phyloP scores from a whole-genome alignment of 2,113 vertebrate species.

The Rhinichthys klamathensis region DNA sequence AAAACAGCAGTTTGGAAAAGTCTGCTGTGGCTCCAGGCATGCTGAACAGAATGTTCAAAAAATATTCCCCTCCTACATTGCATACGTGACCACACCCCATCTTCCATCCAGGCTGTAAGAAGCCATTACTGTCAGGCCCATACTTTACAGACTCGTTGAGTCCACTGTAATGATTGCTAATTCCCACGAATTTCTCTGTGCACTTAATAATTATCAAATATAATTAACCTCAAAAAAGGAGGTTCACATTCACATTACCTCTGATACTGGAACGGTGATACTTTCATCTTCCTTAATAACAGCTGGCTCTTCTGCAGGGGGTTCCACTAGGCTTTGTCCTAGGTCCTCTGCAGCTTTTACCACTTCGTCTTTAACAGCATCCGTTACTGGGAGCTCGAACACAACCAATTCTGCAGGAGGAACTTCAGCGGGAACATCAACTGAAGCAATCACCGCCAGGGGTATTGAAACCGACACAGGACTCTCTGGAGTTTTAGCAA shows the following conservation, averaged over 20 bases:
- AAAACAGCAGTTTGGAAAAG: background rate
- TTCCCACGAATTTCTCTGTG: background rate
- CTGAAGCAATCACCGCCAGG: background rate
- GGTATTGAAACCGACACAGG: background rate
- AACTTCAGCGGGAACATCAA: background rate
- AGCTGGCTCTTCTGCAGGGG: background rate
- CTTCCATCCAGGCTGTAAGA: background rate
- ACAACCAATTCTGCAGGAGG: background rate
- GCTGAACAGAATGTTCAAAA: background rate
- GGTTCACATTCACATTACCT: constrained; percentile 12
- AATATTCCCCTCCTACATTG: background rate
- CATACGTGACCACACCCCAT: background rate
- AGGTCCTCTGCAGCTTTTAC: constrained; percentile 7
- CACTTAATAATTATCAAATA: background rate
- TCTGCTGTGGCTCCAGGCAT: background rate
- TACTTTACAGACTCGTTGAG: background rate
- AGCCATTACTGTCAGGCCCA: background rate
- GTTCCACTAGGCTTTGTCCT: constrained; percentile 1
- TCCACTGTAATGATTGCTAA: background rate
- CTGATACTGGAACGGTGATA: background rate
- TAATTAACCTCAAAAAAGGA: background rate
- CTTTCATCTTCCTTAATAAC: constrained; percentile 7
- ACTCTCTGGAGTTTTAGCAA: background rate
- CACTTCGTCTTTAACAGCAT: background rate
- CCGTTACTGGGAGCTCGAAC: background rate